Conservation (phyloP, 2,888 invertebrate species). For the Zygothrica quintamaculata region DNA sequence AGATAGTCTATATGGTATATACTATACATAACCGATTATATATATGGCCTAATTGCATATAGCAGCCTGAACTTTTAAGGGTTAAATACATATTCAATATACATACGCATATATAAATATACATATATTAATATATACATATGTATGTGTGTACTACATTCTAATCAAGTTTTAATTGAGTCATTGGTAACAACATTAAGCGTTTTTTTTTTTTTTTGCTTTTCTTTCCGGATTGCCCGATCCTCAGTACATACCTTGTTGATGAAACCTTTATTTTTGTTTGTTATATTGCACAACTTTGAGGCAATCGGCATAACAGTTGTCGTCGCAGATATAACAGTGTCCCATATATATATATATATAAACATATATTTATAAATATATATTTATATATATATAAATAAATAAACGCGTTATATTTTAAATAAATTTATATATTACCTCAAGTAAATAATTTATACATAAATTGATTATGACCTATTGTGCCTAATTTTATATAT, state of each 20-base stretch:
- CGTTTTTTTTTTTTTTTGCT: no score
- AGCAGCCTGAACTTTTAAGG: no score
- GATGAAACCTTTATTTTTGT: constrained; percentile 7
- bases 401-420: no score
- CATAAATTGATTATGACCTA: constrained; percentile 49
- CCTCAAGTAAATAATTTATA: constrained; percentile 11
- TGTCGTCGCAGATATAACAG: constrained; percentile 5
- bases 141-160: constrained; percentile 32
- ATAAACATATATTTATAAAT: constrained; percentile 36
- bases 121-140: constrained; percentile 6
- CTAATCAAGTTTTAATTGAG: constrained; percentile 53
- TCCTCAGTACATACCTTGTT: constrained; percentile 35
- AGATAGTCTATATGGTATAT: no score
- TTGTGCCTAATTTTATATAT: constrained; percentile 18
- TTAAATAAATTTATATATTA: no score
- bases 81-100: no score
- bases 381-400: constrained; percentile 32
- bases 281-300: constrained; percentile 32
- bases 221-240: constrained; percentile 49
- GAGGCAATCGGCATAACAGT: constrained; percentile 18
- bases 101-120: background rate
- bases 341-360: constrained; percentile 21
- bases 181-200: constrained; percentile 27
- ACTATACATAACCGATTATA: no score
- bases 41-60: no score